Evolutionary conservation across 2,888 invertebrate species (phyloP), one percentile per base, ranked within the genome.

Genomic region (Didymodactylos carnosus): DNA sequence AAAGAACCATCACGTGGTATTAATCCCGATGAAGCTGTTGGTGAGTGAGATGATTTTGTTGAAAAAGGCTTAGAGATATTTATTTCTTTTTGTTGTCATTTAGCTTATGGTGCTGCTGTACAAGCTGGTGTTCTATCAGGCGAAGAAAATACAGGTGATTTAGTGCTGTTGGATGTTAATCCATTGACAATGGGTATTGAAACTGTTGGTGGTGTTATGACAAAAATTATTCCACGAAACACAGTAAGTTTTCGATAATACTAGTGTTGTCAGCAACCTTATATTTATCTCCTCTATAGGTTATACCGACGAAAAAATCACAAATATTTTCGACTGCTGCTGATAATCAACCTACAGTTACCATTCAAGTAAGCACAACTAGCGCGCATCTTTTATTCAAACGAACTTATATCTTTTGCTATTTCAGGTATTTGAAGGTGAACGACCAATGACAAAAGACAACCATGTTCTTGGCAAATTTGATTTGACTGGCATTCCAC

Each of bases 141-240:
- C 73, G 95, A 95, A 86, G 93, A 95, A 84, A 93, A 93, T 81
- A 93, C 94, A 27, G 81, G 93, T 79, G 94, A 94, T 73, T 90
- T 97, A 78, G 93, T 97, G 0, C 87, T 98, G 76, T 88, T 98
- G 77, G 97, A 99, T 83, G 98, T 98, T 73, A 97, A 95, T 84
- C 98, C 98, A 78, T 87, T 99, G 78, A 97, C 98, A 77, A 88
- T 98, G 89, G 98, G 98, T 85, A 98, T 99, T 81, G 98, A 99
- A 85, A 99, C 98, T 53, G 95, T 97, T 72, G 97, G 98, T 77
- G 98, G 98, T 78, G 97, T 98, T 41, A 98, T 99, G 97, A 97
- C 97, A 79, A 97, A 95, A 83, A 87, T 98, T 73, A 98, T 98
- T 82, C 91, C 92, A 73, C 85, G 97, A 79, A 98, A 98, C 87